Base-by-base conservation (phyloP, 2,888 invertebrate species). In the Epiblema foenella region DNA sequence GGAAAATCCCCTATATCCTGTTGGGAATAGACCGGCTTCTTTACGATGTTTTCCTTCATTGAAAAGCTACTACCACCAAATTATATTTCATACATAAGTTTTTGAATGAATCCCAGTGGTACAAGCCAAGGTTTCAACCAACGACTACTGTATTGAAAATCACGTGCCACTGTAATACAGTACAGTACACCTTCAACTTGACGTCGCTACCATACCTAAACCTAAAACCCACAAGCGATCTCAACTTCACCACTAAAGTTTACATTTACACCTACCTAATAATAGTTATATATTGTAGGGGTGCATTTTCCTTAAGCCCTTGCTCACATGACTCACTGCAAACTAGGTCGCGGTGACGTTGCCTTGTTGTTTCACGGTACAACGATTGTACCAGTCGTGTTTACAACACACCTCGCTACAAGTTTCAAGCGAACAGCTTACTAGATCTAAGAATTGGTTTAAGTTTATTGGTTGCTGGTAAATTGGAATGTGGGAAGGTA, bases 231-330 rank as follows among this genome's bases (percentile, higher is more conserved):
- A 10, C 10, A 57, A 56, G n/a, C 8, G 3, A 20, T 18, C 20
- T 15, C 39, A 59, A 15, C 9, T 20, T 39, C 17, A 12, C 57
- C 54, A 54, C n/a, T 39, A 15, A 20, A 5, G 17, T 12, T 39
- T 42, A 42, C 18, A 51, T 18, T 49, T 51, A 18, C 3, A 51
- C 18, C 10, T 51, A n/a, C 42, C 33, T 17, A 52, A 63, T 37
- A 52, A 63, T n/a, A n/a, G n/a, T 24, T 24, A 24, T 52, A 63
- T 20, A 52, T 10, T 12, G 15, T 15, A 29, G 1, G 39, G 51
- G 33, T n/a, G 52, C 15, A 63, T 63, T 63, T 63, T 63, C 63
- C 63, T 63, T 51, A 62, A 49, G 17, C 18, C 51, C 37, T 33
- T 37, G 15, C 42, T 63, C 63, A 15, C 9, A 20, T 37, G 58